Evolutionary conservation across 35 echinoderm and acorn worm genomes (phyloP).

Genomic region (Holothuria glaberrima): DNA sequence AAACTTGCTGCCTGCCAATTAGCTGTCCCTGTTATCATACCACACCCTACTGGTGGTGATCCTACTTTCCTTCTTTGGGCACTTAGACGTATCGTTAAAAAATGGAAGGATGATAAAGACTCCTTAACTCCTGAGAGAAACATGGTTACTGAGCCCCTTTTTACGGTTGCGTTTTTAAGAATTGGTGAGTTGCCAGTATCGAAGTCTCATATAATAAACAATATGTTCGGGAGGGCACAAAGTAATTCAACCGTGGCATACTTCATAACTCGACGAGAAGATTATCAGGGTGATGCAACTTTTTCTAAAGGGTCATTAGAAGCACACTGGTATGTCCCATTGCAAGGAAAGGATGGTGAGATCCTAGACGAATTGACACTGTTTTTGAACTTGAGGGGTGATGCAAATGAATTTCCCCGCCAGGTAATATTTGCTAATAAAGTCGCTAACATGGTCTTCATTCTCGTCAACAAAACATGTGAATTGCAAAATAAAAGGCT

Average conservation of each 20-base stretch:
- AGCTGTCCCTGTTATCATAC: background rate
- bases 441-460: background rate
- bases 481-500: no score
- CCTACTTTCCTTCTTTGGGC: conserved; percentile 5
- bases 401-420: background rate
- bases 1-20: background rate
- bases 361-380: background rate
- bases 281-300: background rate
- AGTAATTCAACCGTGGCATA: background rate
- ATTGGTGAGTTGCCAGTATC: conserved; percentile 9
- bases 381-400: conserved; percentile 16
- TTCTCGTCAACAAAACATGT: background rate
- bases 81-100: background rate
- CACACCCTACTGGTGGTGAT: background rate
- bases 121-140: background rate
- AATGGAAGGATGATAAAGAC: background rate
- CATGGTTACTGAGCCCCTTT: background rate
- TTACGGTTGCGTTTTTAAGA: conserved; percentile 5
- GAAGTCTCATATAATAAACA: conserved; percentile 15
- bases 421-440: background rate
- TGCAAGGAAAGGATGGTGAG: background rate
- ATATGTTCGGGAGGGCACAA: conserved; percentile 30
- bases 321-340: conserved; percentile 25
- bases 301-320: background rate
- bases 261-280: background rate